Evolutionary conservation across 2,113 vertebrate genomes (phyloP).

Genomic region (Todiramphus saurophagus): DNA sequence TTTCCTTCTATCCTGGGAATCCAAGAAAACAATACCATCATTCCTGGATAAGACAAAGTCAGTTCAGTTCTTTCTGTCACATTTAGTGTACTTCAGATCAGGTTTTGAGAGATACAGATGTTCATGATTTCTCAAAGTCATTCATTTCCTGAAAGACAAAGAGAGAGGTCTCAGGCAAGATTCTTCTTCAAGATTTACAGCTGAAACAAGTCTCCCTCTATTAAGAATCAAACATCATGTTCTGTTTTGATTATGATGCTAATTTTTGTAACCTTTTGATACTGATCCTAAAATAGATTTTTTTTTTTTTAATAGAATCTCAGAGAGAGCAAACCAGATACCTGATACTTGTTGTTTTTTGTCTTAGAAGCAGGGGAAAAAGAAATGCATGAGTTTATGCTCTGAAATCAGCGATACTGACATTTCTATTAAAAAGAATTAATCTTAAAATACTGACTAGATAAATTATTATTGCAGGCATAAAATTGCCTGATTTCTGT

Average conservation of each 20-base stretch:
- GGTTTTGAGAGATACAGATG: background rate
- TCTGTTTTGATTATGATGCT: background rate
- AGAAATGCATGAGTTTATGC: fast-evolving
- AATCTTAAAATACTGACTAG: background rate
- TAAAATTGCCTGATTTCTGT: background rate
- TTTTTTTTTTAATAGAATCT: background rate
- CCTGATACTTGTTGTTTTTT: background rate
- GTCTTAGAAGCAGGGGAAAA: background rate
- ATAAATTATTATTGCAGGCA: background rate
- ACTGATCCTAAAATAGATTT: background rate
- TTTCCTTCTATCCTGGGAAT: background rate
- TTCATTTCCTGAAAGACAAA: background rate
- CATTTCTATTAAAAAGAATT: background rate
- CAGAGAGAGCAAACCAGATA: background rate
- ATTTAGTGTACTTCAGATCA: background rate
- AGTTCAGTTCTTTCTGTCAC: background rate
- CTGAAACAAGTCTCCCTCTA: background rate
- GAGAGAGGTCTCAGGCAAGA: background rate
- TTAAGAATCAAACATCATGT: background rate
- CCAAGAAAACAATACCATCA: background rate
- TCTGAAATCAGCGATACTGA: background rate
- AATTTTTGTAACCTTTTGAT: background rate
- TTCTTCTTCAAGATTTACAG: background rate
- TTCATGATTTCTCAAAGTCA: background rate
- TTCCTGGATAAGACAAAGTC: background rate